A percentile compares a stretch with the other conserved stretches of the same genome.
phyloP scores from a whole-genome alignment of 2,797 vertebrate genomes.

The Muscicapa comitata region DNA sequence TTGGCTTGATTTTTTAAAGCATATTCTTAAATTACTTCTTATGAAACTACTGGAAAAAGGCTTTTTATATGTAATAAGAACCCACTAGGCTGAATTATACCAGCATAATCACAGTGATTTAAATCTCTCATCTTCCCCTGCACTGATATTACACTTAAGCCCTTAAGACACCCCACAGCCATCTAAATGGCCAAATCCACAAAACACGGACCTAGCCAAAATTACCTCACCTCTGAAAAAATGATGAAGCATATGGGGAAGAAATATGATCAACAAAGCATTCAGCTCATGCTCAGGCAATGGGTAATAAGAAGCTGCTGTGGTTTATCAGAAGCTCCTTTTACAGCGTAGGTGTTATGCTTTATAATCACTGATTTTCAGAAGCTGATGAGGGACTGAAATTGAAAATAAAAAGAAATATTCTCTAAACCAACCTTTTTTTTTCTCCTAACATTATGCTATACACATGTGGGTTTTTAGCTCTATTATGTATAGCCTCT shows the following conservation, averaged over 20 bases:
- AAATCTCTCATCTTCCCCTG: not conserved
- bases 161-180: not conserved
- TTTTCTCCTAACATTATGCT: not conserved
- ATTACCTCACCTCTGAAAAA: slow-evolving; percentile 18
- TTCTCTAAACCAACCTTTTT: not conserved
- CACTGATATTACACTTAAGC: slow-evolving; percentile 22
- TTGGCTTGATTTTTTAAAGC: not conserved
- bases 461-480: not conserved
- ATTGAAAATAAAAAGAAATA: slow-evolving; percentile 44
- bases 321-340: not conserved
- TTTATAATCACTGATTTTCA: slow-evolving; percentile 28
- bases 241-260: not conserved
- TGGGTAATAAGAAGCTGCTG: not conserved
- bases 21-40: slow-evolving; percentile 10
- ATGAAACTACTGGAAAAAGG: slow-evolving; percentile 16
- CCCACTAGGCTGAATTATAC: not conserved
- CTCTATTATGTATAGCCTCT: not conserved
- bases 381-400: not conserved
- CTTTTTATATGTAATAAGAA: slow-evolving; percentile 38
- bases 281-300: not conserved
- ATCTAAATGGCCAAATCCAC: slow-evolving; percentile 15
- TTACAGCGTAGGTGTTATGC: not conserved
- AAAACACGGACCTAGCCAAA: not conserved
- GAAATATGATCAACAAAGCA: slow-evolving; percentile 49
- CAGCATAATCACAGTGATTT: slow-evolving; percentile 7